Evolutionary conservation across 1,140 invertebrate species (phyloP).

Genomic region (Manduca sexta): DNA sequence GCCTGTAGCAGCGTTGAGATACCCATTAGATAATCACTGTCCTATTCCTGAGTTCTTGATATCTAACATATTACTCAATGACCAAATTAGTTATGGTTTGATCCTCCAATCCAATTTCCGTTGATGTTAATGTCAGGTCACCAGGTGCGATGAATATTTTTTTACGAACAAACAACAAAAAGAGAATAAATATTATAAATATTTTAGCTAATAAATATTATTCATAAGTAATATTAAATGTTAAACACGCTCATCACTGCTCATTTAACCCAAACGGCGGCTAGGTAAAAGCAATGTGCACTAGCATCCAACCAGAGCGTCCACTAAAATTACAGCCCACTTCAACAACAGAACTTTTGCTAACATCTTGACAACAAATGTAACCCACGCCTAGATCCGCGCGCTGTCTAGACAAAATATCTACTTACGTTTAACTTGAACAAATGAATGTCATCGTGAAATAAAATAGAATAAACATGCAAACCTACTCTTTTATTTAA

Average conservation of each 20-base stretch:
- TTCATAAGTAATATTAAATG: not conserved
- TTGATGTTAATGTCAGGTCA: too few relatives aligned
- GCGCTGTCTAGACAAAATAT: not conserved
- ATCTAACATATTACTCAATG: too few relatives aligned
- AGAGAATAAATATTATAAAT: not conserved
- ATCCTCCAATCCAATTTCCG: too few relatives aligned
- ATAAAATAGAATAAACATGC: too few relatives aligned
- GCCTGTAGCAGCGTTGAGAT: too few relatives aligned
- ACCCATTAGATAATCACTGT: too few relatives aligned
- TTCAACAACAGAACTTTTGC: conserved; percentile 47
- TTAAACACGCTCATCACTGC: conserved; percentile 5
- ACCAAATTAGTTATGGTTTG: too few relatives aligned
- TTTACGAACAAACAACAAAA: not conserved
- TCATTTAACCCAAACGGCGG: conserved; percentile 15
- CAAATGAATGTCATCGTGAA: too few relatives aligned
- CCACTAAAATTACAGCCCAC: conserved; percentile 50
- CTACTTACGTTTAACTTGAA: too few relatives aligned
- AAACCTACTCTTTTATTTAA: too few relatives aligned
- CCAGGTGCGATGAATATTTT: not conserved
- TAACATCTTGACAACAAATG: conserved; percentile 24
- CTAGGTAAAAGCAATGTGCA: conserved; percentile 41
- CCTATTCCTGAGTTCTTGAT: too few relatives aligned
- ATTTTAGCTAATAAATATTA: too few relatives aligned
- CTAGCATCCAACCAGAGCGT: conserved; percentile 30
- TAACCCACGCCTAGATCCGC: not conserved